Percentiles rank a stretch among this genome's conserved stretches.
Evolutionary conservation across 2,113 vertebrate genomes (phyloP).

Genomic region (Heterochromis multidens): DNA sequence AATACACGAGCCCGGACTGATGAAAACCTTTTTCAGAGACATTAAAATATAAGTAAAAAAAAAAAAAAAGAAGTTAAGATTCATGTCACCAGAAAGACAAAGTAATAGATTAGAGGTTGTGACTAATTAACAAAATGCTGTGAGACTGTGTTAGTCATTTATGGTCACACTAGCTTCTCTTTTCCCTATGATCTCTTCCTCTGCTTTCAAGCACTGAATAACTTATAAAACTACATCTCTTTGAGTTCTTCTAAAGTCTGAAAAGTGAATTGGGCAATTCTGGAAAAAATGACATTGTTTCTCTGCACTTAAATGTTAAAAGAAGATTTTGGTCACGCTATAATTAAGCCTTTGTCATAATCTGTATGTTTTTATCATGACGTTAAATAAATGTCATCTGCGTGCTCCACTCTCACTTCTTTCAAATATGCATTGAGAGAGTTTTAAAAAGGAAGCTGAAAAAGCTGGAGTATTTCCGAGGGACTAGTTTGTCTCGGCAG

Average conservation of each 20-base stretch:
- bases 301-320: too few species aligned
- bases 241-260: background rate
- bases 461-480: background rate
- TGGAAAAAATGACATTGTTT: too few species aligned
- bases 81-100: fast-evolving
- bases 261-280: background rate
- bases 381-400: background rate
- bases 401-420: background rate
- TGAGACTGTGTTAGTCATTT: background rate
- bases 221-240: background rate
- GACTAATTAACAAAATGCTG: fast-evolving
- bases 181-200: background rate
- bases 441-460: background rate
- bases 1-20: fast-evolving
- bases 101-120: background rate
- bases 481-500: background rate
- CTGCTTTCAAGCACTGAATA: background rate
- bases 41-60: too few species aligned
- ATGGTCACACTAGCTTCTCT: background rate
- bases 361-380: background rate
- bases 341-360: fast-evolving
- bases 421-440: background rate
- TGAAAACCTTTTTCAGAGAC: too few species aligned
- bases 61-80: fast-evolving
- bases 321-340: background rate